These are phyloP conservation scores for Ectropis grisescens DNA, from an alignment of 1,140 invertebrate genomes.

Conservation along the genomic window DNA sequence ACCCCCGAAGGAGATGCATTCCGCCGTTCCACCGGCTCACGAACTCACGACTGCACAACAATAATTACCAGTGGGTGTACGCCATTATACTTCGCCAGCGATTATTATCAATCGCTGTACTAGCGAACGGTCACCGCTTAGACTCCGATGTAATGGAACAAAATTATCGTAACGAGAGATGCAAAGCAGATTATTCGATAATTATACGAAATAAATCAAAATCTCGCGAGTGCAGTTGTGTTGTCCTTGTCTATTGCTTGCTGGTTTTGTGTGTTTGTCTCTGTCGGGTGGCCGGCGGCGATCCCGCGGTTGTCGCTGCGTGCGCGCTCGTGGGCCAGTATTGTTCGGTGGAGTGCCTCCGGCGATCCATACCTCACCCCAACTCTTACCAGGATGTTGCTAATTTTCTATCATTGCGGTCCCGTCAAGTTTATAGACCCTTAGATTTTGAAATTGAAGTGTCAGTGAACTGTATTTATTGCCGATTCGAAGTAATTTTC, in stretches of 20 bases:
- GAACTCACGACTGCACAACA: slow-evolving; percentile 68
- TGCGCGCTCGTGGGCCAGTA: slow-evolving; percentile 24
- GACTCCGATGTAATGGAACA: slow-evolving; percentile 51
- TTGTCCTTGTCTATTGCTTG: slow-evolving; percentile 19
- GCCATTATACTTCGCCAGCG: slow-evolving; percentile 67
- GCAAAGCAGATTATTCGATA: slow-evolving; percentile 60
- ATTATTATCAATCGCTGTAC: slow-evolving; percentile 67
- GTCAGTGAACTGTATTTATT: slow-evolving; percentile 62
- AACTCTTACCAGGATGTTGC: slow-evolving; percentile 54
- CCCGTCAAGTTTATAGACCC: slow-evolving; percentile 56
- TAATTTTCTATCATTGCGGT: slow-evolving; percentile 67
- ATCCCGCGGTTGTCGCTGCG: slow-evolving; percentile 25
- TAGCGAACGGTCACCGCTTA: slow-evolving; percentile 63
- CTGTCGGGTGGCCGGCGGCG: slow-evolving; percentile 23
- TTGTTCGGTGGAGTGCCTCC: slow-evolving; percentile 36
- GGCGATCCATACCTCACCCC: slow-evolving; percentile 52
- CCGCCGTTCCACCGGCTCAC: slow-evolving; percentile 53
- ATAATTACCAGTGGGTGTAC: slow-evolving; percentile 69
- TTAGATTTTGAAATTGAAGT: slow-evolving; percentile 60
- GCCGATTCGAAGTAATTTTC: slow-evolving; percentile 24
- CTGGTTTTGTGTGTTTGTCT: slow-evolving; percentile 10
- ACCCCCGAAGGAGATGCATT: slow-evolving; percentile 69
- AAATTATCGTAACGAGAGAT: slow-evolving; percentile 63
- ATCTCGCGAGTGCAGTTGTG: slow-evolving; percentile 23
- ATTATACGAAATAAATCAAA: slow-evolving; percentile 59